These are phyloP conservation scores for Montipora efflorescens DNA, from an alignment of 64 coral and sea anemone species.

Conservation along the genomic window DNA sequence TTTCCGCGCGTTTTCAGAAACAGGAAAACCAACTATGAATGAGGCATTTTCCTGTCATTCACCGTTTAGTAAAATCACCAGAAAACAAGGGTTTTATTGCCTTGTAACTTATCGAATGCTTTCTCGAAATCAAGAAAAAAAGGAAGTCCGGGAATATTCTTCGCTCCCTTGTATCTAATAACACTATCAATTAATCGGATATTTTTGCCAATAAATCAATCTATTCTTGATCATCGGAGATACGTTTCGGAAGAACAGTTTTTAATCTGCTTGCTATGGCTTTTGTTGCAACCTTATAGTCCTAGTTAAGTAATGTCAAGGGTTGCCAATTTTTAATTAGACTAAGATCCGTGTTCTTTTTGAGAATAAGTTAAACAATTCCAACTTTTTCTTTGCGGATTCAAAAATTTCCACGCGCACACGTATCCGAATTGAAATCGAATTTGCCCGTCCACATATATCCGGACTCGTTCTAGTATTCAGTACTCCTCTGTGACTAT, in stretches of 20 bases:
- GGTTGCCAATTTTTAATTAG: neutral
- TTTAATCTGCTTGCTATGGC: slow-evolving; percentile 12
- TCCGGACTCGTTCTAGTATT: too few relatives aligned
- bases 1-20: too few relatives aligned
- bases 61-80: too few relatives aligned
- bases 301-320: neutral
- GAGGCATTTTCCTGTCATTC: too few relatives aligned
- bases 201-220: neutral
- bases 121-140: neutral
- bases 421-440: too few relatives aligned
- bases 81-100: too few relatives aligned
- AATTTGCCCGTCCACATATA: too few relatives aligned
- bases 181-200: neutral
- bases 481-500: too few relatives aligned
- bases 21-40: too few relatives aligned
- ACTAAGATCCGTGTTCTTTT: neutral
- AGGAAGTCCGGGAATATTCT: neutral
- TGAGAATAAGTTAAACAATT: neutral
- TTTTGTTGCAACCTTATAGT: neutral
- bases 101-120: neutral
- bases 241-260: neutral
- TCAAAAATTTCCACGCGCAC: too few relatives aligned
- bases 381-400: neutral
- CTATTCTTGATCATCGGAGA: neutral
- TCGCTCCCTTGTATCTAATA: neutral